Evolutionary conservation across 2,888 invertebrate genomes (phyloP), one percentile per base, ranked within the genome.

Genomic region (Cryptocephalus moraei): DNA sequence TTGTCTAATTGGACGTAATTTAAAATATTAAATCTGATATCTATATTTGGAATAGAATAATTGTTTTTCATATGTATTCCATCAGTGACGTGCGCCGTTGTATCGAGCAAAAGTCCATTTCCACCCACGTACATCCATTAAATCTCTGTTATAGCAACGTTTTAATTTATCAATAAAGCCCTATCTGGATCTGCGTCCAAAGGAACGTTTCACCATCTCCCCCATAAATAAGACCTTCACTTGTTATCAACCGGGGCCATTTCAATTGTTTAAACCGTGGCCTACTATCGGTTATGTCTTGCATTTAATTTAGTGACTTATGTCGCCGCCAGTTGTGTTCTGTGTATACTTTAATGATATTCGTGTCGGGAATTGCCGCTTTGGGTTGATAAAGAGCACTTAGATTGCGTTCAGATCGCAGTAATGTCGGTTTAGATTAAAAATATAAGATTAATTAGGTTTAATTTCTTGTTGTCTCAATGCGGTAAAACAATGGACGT

Each of bases 151-250:
- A 56, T 54, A 51, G 52, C 55, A 54, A 51, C 54, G 50, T 55
- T 22, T 57, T 54, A 57, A 57, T 57, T 57, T 57, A 57, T 56
- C 57, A 57, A 56, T 55, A 54, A 51, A 44, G 46, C 49, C 44
- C 54, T 57, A 57, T 57, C 57, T 57, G 53, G 56, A 54, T 36
- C 36, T n/a, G 11, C 11, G n/a, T 12, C 36, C 36, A 12, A 36
- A 12, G 12, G 12, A 36, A 56, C 51, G 51, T 52, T 52, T 52
- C 49, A 44, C 46, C 53, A 53, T 53, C 54, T 57, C 50, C 11
- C 50, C 55, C 50, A 55, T 57, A 56, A 57, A 57, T 53, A 50
- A 50, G 46, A 48, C 50, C 48, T 41, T 52, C 53, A 52, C 48
- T 51, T 44, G 44, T 49, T 56, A 56, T 56, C 56, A 47, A 50